Evolutionary conservation across 2,113 vertebrate species (phyloP).

Genomic region (Chaetodon auriga): DNA sequence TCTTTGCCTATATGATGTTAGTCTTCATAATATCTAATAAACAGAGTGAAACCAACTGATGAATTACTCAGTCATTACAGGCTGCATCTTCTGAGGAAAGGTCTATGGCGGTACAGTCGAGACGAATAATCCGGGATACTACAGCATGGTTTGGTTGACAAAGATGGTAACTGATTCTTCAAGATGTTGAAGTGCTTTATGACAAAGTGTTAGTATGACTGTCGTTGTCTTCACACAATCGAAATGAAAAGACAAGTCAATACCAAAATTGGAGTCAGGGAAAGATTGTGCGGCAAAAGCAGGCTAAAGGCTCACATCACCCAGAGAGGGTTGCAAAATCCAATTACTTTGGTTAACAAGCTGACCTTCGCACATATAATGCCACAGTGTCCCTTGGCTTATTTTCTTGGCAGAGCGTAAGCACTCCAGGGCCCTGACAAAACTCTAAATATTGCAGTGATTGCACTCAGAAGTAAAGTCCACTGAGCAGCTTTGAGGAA

Average conservation of each 20-base stretch:
- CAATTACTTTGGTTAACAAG: slow-evolving; percentile 85
- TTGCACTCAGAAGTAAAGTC: slow-evolving; percentile 74
- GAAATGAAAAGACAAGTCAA: slow-evolving; percentile 73
- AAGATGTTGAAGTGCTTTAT: slow-evolving; percentile 26
- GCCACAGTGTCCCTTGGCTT: slow-evolving; percentile 74
- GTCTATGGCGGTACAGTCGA: not conserved
- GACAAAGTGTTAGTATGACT: slow-evolving; percentile 27
- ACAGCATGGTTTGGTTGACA: not conserved
- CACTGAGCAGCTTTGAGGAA: slow-evolving; percentile 52
- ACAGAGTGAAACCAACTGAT: slow-evolving; percentile 6
- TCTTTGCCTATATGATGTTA: not conserved
- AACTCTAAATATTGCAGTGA: slow-evolving; percentile 76
- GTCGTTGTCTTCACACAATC: slow-evolving; percentile 61
- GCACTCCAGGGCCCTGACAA: slow-evolving; percentile 63
- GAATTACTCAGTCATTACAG: not conserved
- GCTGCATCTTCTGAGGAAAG: not conserved
- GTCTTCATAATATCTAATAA: not conserved
- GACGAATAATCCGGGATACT: not conserved
- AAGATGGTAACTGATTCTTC: slow-evolving; percentile 10
- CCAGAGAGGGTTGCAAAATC: slow-evolving; percentile 75
- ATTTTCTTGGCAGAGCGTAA: slow-evolving; percentile 72
- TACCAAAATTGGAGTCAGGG: slow-evolving; percentile 64
- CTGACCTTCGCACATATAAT: slow-evolving; percentile 81
- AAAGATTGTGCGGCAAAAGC: slow-evolving; percentile 61
- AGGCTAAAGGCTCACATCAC: slow-evolving; percentile 63